Evolutionary conservation across 1,140 invertebrate genomes (phyloP), one percentile per base, ranked within the genome.

Genomic region (Pogonus chalceus): DNA sequence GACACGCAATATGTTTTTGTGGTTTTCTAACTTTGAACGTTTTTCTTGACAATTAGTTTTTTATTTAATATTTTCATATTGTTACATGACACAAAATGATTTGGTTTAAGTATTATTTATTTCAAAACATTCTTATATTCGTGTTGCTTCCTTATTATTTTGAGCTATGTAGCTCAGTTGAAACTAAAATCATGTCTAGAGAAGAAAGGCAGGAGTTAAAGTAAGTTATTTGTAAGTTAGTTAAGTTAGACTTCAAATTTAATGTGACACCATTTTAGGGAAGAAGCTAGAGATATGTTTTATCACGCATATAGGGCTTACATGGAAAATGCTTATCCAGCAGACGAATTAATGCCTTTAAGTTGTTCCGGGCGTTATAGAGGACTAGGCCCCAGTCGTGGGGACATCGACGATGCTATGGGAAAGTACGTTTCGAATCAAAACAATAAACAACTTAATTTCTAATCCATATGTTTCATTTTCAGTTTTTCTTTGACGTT

Each of bases 301-400:
- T 92, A 93, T 72, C 95, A 98, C 81, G 94, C 90, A n/a, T 98
- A 96, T 69, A 80, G 85, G 65, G 87, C 90, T 20, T 98, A 98
- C 62, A 97, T 98, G 92, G 81, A 89, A 59, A 90, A 97, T 80
- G 96, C 96, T 16, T 98, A 92, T 77, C 96, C 96, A 54, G 94
- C 94, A 22, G 96, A 99, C 79, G 96, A 98, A 73, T 73, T 99
- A 43, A 97, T 98, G 94, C 96, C 96, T 1, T 75, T 99, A 21
- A 93, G 87, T 67, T 99, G 96, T 71, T 85, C 88, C 67, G 95
- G 94, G 35, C 75, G 96, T 51, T 96, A 85, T 70, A 74, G 94
- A 60, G 89, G 88, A 3, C 78, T 86, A 20, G 89, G 92, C 53
- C 83, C 89, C 14, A 88, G 86, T 52, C 76, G 96, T 55, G 96